Percentiles rank a stretch among this genome's conserved stretches.
phyloP scores from a whole-genome alignment of 2,888 invertebrate species.

The Mesoligia furuncula region DNA sequence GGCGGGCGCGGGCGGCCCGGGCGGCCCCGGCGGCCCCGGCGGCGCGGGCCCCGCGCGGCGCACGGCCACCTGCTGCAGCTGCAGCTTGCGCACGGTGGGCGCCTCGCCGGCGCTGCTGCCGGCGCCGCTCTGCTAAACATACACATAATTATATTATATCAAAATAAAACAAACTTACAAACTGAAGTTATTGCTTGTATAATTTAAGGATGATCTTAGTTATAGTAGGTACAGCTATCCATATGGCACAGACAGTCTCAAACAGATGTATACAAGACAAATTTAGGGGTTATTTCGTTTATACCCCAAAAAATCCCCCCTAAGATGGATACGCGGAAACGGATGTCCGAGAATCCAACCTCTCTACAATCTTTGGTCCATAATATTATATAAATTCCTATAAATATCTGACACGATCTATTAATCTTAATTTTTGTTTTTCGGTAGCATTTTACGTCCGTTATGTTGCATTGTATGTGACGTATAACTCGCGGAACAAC shows the following conservation, averaged over 20 bases:
- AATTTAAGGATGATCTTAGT: not conserved
- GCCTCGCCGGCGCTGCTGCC: conserved; percentile 77
- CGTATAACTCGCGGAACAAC: no score
- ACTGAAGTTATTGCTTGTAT: not conserved
- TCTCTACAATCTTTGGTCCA: no score
- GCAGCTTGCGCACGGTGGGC: conserved; percentile 54
- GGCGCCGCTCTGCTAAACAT: conserved; percentile 28
- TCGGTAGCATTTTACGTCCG: no score
- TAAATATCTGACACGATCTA: no score
- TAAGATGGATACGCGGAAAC: no score
- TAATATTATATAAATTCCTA: no score
- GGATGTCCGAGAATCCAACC: no score
- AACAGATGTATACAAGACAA: not conserved
- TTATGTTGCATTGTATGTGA: no score
- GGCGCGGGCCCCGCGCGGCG: conserved; percentile 67
- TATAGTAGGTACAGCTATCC: not conserved
- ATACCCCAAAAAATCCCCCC: no score
- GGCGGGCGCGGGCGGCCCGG: conserved; percentile 65
- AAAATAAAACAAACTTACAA: not conserved
- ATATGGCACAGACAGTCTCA: not conserved
- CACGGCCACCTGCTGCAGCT: conserved; percentile 73
- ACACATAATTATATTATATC: not conserved
- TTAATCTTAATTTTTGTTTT: no score
- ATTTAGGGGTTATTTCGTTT: no score
- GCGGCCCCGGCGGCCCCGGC: conserved; percentile 71